Evolutionary conservation across 2,113 vertebrate species (phyloP).

Genomic region (Mesoclemmys tuberculata): DNA sequence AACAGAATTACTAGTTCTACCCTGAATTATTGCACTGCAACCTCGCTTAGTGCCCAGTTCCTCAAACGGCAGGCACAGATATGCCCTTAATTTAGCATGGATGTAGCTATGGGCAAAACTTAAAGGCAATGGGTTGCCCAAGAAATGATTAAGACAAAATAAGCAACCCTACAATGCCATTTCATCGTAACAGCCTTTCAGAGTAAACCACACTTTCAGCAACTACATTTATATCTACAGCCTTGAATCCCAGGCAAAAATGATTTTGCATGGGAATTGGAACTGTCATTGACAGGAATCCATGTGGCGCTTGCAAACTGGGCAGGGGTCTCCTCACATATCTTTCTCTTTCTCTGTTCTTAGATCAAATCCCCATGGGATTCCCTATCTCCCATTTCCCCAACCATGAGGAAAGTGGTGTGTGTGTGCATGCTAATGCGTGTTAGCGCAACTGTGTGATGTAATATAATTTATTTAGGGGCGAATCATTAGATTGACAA

Average conservation of each 20-base stretch:
- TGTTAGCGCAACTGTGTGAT: background rate
- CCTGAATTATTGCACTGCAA: background rate
- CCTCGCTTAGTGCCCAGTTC: background rate
- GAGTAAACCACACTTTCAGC: background rate
- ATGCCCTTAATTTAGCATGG: background rate
- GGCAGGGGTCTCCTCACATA: background rate
- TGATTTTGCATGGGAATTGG: rapidly evolving
- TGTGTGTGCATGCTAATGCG: background rate
- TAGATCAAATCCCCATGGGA: background rate
- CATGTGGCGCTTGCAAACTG: background rate
- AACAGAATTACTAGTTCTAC: background rate
- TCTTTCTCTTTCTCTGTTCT: background rate
- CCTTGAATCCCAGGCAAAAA: background rate
- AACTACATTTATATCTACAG: background rate
- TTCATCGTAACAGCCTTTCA: background rate
- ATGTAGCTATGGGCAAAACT: background rate
- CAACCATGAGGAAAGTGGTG: background rate
- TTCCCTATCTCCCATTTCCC: background rate
- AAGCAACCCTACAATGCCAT: background rate
- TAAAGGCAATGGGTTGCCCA: background rate
- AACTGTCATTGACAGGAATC: background rate
- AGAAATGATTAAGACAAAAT: background rate
- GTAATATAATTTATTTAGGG: background rate
- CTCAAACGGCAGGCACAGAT: background rate
- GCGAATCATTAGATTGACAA: background rate